Conservation (phyloP, 2,888 invertebrate species). For the Beris chalybata region DNA sequence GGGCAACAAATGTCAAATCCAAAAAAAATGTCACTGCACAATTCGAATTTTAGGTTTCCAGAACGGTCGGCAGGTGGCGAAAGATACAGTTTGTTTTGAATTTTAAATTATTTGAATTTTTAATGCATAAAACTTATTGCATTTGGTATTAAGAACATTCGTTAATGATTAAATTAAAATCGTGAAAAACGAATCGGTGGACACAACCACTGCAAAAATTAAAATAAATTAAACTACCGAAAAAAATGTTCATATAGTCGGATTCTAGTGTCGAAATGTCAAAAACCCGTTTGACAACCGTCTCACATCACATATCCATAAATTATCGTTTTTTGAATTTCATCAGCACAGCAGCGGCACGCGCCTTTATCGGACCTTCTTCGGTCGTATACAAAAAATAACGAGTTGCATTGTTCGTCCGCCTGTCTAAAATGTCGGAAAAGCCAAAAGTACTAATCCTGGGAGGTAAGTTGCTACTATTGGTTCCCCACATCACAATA, state of each 20-base stretch:
- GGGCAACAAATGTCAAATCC: neutral
- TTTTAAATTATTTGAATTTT: too few relatives aligned
- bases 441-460: slow-evolving; percentile 55
- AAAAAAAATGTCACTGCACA: neutral
- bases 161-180: too few relatives aligned
- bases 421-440: slow-evolving; percentile 40
- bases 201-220: too few relatives aligned
- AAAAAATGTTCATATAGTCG: neutral
- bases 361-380: slow-evolving; percentile 18
- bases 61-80: too few relatives aligned
- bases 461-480: slow-evolving; percentile 49
- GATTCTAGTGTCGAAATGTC: slow-evolving; percentile 23
- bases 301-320: slow-evolving; percentile 15
- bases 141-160: too few relatives aligned
- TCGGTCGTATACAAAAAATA: slow-evolving; percentile 21
- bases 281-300: slow-evolving; percentile 28
- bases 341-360: slow-evolving; percentile 8
- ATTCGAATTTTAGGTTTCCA: too few relatives aligned
- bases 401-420: neutral
- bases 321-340: slow-evolving; percentile 20
- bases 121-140: too few relatives aligned
- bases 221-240: too few relatives aligned
- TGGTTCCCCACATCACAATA: neutral
- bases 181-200: too few relatives aligned
- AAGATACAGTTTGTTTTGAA: too few relatives aligned